Conservation (phyloP, 1,140 invertebrate genomes). For the Neodiprion lecontei region DNA sequence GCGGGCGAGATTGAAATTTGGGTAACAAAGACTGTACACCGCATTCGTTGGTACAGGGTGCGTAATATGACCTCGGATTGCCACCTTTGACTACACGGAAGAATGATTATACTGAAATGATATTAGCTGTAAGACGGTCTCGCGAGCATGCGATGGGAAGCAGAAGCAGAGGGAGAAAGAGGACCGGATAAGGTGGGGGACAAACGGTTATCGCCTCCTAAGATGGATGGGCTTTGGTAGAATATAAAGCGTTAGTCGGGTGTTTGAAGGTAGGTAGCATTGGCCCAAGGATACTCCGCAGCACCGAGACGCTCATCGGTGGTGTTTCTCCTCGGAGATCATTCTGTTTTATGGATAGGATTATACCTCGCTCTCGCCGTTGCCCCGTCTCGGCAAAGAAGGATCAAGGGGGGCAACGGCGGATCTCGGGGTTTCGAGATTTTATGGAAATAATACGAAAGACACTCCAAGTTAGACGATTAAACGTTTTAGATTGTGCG, state of each 20-base stretch:
- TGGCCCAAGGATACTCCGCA: not conserved
- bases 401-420: no score
- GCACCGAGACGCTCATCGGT: not conserved
- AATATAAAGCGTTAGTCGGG: slow-evolving; percentile 18
- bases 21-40: no score
- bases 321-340: slow-evolving; percentile 6
- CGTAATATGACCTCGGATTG: no score
- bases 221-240: slow-evolving; percentile 34
- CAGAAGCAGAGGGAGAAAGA: not conserved
- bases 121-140: not conserved
- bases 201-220: slow-evolving; percentile 36
- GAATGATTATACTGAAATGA: not conserved
- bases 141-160: not conserved
- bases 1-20: no score
- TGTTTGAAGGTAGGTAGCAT: not conserved
- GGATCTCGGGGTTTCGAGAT: not conserved
- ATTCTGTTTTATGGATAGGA: slow-evolving; percentile 21
- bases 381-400: not conserved
- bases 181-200: slow-evolving; percentile 15
- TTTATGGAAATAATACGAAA: not conserved
- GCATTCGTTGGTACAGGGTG: no score
- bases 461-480: not conserved
- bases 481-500: not conserved
- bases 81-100: no score
- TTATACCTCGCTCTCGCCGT: slow-evolving; percentile 7